These are phyloP conservation scores for Camponotus fellah DNA, from an alignment of 2,888 invertebrate species.

Conservation along the genomic window DNA sequence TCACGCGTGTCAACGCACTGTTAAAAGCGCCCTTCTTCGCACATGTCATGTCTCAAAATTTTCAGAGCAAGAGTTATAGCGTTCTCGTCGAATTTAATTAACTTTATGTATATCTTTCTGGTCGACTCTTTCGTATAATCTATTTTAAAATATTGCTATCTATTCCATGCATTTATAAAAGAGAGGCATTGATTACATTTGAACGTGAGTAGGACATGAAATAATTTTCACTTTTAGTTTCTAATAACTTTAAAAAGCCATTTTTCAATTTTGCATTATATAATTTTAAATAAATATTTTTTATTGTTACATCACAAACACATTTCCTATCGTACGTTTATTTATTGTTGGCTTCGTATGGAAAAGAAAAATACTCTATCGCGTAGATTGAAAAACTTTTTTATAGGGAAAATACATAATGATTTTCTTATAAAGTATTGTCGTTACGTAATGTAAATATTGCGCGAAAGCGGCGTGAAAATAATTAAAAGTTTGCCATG, in stretches of 20 bases:
- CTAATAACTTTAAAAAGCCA: background rate
- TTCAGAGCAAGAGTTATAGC: background rate
- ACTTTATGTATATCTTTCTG: background rate
- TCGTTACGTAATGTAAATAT: conserved; percentile 24
- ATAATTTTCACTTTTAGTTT: background rate
- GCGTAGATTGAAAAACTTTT: background rate
- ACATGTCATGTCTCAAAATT: conserved; percentile 15
- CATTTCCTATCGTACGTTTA: background rate
- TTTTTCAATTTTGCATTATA: background rate
- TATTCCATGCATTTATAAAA: background rate
- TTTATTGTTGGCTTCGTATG: background rate
- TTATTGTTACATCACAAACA: background rate
- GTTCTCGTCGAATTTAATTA: background rate
- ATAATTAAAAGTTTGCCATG: conserved; percentile 51
- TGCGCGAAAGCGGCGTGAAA: conserved; percentile 26
- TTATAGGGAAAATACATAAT: conserved; percentile 1
- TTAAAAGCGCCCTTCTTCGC: conserved; percentile 7
- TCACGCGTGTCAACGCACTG: conserved; percentile 37
- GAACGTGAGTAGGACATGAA: background rate
- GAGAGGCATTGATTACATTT: background rate
- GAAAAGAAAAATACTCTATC: background rate
- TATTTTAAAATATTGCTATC: background rate
- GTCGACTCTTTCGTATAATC: background rate
- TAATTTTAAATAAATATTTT: background rate
- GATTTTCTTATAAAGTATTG: conserved; percentile 21